Percentiles rank a stretch among this genome's conserved stretches.
phyloP scores from a whole-genome alignment of 2,113 vertebrate genomes.

The Takifugu bimaculatus region DNA sequence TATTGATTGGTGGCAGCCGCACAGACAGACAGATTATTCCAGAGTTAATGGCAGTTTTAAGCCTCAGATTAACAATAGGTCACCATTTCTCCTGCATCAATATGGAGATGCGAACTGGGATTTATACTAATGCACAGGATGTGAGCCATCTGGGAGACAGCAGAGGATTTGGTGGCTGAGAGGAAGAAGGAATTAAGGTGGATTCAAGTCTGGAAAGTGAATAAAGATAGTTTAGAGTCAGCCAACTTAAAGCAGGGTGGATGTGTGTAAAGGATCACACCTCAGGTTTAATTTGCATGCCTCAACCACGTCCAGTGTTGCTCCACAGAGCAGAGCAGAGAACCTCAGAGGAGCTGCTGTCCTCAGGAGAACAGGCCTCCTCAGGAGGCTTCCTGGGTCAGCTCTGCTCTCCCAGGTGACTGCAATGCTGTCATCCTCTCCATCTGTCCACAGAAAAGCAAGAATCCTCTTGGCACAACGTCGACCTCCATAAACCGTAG shows the following conservation, averaged over 20 bases:
- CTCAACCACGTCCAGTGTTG: background rate
- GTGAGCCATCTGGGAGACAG: slow-evolving; percentile 52
- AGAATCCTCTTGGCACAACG: slow-evolving; percentile 9
- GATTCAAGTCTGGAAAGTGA: slow-evolving; percentile 1
- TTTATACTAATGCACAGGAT: slow-evolving; percentile 60
- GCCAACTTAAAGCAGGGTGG: background rate
- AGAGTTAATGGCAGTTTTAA: slow-evolving; percentile 58
- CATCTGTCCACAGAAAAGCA: slow-evolving; percentile 53
- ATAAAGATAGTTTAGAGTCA: slow-evolving; percentile 10
- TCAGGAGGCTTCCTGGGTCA: slow-evolving; percentile 16
- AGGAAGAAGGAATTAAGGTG: slow-evolving; percentile 1
- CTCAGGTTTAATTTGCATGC: background rate
- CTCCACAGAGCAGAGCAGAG: background rate
- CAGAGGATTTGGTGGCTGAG: slow-evolving; percentile 29
- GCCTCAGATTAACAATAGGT: slow-evolving; percentile 63
- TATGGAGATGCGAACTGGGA: slow-evolving; percentile 58
- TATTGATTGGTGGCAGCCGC: slow-evolving; percentile 43
- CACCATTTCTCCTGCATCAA: slow-evolving; percentile 42
- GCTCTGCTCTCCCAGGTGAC: slow-evolving; percentile 54
- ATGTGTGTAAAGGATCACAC: background rate
- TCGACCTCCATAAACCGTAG: slow-evolving; percentile 2
- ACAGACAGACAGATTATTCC: slow-evolving; percentile 51
- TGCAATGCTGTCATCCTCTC: slow-evolving; percentile 44
- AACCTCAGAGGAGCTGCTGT: slow-evolving; percentile 18
- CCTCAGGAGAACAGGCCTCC: slow-evolving; percentile 3